Evolutionary conservation across 2,797 vertebrate species (phyloP).

Genomic region (Chanos chanos): DNA sequence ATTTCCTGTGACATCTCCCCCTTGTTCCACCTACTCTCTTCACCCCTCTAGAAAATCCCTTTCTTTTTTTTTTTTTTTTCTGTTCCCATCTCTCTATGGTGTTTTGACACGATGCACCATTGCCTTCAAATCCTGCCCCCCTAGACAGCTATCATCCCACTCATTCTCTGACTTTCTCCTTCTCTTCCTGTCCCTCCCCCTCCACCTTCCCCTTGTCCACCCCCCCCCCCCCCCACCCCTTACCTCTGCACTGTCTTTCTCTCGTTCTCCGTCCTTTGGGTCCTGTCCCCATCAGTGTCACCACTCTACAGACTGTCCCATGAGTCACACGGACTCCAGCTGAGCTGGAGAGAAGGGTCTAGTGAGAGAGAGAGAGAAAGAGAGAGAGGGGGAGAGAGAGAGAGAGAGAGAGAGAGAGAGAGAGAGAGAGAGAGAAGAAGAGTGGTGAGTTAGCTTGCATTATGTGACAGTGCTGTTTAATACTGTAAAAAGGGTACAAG

Average conservation of each 20-base stretch:
- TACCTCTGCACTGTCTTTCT: background rate
- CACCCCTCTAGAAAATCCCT: background rate
- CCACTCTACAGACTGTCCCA: constrained; percentile 45
- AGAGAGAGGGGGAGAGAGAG: background rate
- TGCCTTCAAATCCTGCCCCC: background rate
- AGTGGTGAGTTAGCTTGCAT: background rate
- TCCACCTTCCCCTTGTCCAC: background rate
- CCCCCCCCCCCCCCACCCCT: background rate
- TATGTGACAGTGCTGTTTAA: too few species aligned
- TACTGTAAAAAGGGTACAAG: too few species aligned
- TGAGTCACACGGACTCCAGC: constrained; percentile 57
- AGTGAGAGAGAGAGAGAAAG: background rate
- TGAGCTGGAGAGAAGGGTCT: constrained; percentile 32
- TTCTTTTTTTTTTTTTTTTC: background rate
- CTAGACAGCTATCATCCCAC: background rate
- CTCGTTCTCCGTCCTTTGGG: constrained; percentile 6
- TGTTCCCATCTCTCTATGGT: background rate
- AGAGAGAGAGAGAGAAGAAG: background rate
- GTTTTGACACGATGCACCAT: background rate
- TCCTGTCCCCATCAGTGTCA: constrained; percentile 13
- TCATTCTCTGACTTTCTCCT: background rate
- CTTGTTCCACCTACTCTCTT: background rate
- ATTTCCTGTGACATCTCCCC: background rate
- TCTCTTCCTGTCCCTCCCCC: background rate
- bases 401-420: background rate